Evolutionary conservation across 2,797 vertebrate species (phyloP), one percentile per base, ranked within the genome.

Genomic region (Diceros bicornis): DNA sequence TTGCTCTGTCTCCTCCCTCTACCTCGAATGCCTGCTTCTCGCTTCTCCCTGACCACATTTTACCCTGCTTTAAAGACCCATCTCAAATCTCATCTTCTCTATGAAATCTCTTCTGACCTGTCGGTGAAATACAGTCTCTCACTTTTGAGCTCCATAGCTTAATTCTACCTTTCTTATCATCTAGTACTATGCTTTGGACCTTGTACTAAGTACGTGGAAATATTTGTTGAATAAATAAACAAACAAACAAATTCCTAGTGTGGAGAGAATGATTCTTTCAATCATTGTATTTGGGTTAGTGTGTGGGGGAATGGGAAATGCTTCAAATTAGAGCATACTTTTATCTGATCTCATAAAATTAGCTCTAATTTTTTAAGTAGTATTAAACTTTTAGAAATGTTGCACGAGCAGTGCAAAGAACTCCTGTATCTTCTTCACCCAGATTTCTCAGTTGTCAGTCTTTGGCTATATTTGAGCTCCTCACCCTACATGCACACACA

Each of bases 341-440:
- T 79, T 32, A 52, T 66, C 34, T 94, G 84, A 91, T 44, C 74
- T 86, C 83, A 78, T 55, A 68, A 92, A 94, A 86, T 82, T 18
- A 57, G 75, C 37, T 86, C 79, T 90, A 21, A 37, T 20, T 64
- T 93, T 92, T 91, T 5, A 29, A 87, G 69, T 77, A 86, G 4
- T 86, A 87, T 79, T 94, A 69, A 92, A 55, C 61, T 91, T 64
- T 88, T 61, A 94, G 78, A 86, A 91, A 72, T 69, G 18, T 64
- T 50, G 4, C 16, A 90, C 72, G 41, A 83, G 1, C 29, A 79
- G 29, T 74, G 20, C 18, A 64, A 90, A 91, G 44, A 61, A 17
- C 21, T 89, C 44, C 23, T 75, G 2, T 12, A 68, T 75, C 44
- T 47, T 81, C 2, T 27, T 90, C 37, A 50, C 20, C 1, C 41